Base-by-base conservation (phyloP, 2,888 invertebrate genomes). In the Philonicus albiceps region DNA sequence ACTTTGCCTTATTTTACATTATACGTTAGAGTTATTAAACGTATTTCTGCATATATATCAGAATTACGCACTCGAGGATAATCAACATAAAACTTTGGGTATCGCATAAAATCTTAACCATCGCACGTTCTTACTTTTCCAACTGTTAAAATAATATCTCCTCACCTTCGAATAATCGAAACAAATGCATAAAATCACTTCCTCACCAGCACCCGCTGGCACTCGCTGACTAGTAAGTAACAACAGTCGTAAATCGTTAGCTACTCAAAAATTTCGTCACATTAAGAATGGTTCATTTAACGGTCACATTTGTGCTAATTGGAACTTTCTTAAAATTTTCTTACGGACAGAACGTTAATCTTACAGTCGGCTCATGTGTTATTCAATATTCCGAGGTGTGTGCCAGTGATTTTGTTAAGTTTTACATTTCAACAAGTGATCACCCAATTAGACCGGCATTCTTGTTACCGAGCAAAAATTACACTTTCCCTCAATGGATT, bases 341-440 rank as follows among this genome's bases (percentile, higher is more conserved):
- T 84, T 84, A 8, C 73, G 53, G 34, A 8, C 75, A 75, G 43
- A 31, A 85, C 3, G 86, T 89, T 11, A 89, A 89, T 87, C 72
- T 89, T 40, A 89, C 89, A 31, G 86, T 90, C 7, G 90, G 90
- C 22, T 89, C 89, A 13, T 90, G 90, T 87, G 87, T 89, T n/a
- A 87, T 90, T 76, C 89, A 89, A 86, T 89, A 89, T 80, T 88
- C 88, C 27, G 89, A 89, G 73, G 89, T 88, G 81, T 90, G 90
- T 86, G 88, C 88, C 37, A 89, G 88, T 88, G 88, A 89, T 75
- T 88, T 88, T 86, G 89, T 90, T 0, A 89, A 89, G 76, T 90
- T 90, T 86, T 90, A 89, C 49, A 86, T 90, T 27, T 89, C 89
- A 19, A 87, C 88, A 7, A 89, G 89, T 88, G 89, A 89, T 86